Evolutionary conservation across 2,888 invertebrate genomes (phyloP), one percentile per base, ranked within the genome.

Genomic region (Theretra japonica): DNA sequence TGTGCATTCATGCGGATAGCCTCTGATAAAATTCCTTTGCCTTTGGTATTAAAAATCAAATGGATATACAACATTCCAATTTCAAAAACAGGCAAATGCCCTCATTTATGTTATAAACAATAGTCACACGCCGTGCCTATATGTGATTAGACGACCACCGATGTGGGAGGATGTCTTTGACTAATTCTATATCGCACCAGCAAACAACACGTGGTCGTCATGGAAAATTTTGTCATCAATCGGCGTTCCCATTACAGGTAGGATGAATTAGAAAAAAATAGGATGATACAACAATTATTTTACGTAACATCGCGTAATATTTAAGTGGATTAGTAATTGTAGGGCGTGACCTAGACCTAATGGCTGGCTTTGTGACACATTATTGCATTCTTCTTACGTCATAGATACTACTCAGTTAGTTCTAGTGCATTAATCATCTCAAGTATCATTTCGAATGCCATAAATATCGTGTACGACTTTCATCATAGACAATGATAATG

Each of bases 101-200:
- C 65, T 65, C 23, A 25, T 41, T 17, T 17, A 65, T 8, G 11
- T 60, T 33, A 21, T 4, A 41, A 48, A 11, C 41, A 65, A 65
- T 48, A 69, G 30, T 30, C 69, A 56, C 19, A n/a, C 19, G 50
- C 48, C 71, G 21, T 72, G 50, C 68, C 71, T 28, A 69, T 69
- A 56, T 70, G 50, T 68, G 60, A 69, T 60, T 69, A 69, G 23
- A 19, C 48, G 41, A 65, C 15, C n/a, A 62, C 59, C 23, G 21
- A 48, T 50, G 53, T 72, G 53, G 69, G 69, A 72, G 69, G 72
- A 69, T 41, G 41, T 48, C 23, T 56, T 57, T 72, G 69, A 72
- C 72, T 72, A 72, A 72, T 69, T 70, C 57, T 68, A 60, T 72
- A 72, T 69, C 72, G 60, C 60, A 17, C 33, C 60, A 59, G n/a